phyloP scores from a whole-genome alignment of 2,797 vertebrate species.

The Champsocephalus gunnari region DNA sequence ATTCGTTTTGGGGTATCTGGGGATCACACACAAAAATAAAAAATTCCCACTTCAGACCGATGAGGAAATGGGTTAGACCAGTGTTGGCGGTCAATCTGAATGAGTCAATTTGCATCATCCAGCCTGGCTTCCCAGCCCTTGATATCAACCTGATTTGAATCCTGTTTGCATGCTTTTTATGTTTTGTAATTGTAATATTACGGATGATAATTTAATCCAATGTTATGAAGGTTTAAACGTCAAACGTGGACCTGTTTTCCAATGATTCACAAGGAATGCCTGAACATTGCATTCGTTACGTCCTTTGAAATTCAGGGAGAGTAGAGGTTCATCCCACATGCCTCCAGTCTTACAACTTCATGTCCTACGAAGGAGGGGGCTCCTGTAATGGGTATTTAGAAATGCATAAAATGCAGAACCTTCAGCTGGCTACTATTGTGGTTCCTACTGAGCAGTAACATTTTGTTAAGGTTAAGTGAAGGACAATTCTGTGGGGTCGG shows the following conservation, averaged over 20 bases:
- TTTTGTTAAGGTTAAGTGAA: conserved; percentile 19
- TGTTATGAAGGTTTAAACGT: neutral
- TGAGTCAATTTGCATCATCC: conserved; percentile 28
- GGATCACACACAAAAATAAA: conserved; percentile 14
- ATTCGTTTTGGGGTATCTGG: conserved; percentile 3
- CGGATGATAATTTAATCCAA: conserved; percentile 1
- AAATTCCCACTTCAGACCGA: conserved; percentile 9
- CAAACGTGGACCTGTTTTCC: neutral
- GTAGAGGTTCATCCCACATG: neutral
- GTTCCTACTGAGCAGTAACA: conserved; percentile 9
- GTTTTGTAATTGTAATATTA: conserved; percentile 1
- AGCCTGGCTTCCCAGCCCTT: neutral
- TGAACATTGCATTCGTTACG: neutral
- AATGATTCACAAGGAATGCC: neutral
- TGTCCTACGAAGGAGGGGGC: neutral
- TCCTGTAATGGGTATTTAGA: conserved; percentile 11
- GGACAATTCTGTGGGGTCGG: conserved; percentile 14
- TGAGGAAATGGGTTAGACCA: neutral
- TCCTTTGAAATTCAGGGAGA: too few species aligned
- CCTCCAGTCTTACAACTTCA: neutral
- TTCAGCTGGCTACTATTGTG: conserved; percentile 2
- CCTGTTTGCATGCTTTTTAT: neutral
- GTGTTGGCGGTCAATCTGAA: conserved; percentile 2
- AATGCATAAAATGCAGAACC: conserved; percentile 3
- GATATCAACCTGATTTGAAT: neutral